These are phyloP conservation scores for Mnemiopsis leidyi DNA, from an alignment of 37 sponge, comb jelly and placozoan genomes.

Conservation along the genomic window DNA sequence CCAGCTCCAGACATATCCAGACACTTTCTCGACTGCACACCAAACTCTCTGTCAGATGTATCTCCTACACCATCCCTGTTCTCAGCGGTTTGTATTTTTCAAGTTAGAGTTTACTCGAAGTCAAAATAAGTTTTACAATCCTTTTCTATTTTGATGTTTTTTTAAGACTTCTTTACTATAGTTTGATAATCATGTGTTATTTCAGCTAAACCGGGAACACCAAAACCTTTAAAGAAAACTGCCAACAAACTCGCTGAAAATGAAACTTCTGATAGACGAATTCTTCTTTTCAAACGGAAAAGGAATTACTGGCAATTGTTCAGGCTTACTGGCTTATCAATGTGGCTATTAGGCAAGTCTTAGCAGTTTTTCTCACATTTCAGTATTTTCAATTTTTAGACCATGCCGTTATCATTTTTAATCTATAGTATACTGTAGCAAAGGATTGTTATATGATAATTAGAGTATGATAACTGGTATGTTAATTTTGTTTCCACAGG, in stretches of 20 bases:
- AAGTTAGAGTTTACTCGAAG: too few relatives aligned
- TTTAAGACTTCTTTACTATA: too few relatives aligned
- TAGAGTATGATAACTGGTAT: too few relatives aligned
- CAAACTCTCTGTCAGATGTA: neutral
- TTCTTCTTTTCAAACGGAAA: neutral
- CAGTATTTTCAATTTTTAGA: too few relatives aligned
- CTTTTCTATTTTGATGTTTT: too few relatives aligned
- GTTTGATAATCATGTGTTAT: too few relatives aligned
- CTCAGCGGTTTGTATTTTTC: neutral
- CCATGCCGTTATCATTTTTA: too few relatives aligned
- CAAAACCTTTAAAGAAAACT: neutral
- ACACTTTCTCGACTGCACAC: neutral
- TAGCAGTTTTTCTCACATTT: too few relatives aligned
- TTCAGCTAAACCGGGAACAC: neutral
- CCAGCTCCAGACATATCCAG: neutral
- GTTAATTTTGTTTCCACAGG: neutral
- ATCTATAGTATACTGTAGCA: too few relatives aligned
- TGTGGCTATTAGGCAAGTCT: slow-evolving; percentile 18
- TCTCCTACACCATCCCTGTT: neutral
- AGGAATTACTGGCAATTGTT: slow-evolving; percentile 5
- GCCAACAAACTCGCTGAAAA: neutral
- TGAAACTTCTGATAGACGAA: neutral
- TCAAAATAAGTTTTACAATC: too few relatives aligned
- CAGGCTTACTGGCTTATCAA: neutral
- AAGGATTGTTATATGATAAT: too few relatives aligned